Conservation (phyloP, 2,113 vertebrate genomes). For the Hippocampus comes region DNA sequence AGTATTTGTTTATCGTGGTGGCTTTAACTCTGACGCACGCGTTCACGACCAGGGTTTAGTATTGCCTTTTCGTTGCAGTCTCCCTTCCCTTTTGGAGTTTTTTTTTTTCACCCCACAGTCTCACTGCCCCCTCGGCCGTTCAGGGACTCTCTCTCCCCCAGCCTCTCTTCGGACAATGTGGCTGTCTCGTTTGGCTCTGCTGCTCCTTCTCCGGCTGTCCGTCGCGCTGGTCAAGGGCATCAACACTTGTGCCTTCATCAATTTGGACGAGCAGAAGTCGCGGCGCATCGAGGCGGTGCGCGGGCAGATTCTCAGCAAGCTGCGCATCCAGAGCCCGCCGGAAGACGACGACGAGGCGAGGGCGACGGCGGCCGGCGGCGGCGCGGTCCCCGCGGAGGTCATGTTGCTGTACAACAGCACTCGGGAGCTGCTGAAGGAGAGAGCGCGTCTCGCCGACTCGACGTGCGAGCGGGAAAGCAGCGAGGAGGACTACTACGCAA, state of each 20-base stretch:
- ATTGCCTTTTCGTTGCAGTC: neutral
- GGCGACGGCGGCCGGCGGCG: slow-evolving; percentile 48
- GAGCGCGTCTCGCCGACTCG: slow-evolving; percentile 67
- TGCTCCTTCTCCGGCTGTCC: slow-evolving; percentile 84
- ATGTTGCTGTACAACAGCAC: slow-evolving; percentile 98
- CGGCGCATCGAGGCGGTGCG: slow-evolving; percentile 98
- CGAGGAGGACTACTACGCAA: slow-evolving; percentile 97
- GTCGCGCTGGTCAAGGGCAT: slow-evolving; percentile 80
- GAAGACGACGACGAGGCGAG: slow-evolving; percentile 74
- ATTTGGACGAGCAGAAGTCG: slow-evolving; percentile 95
- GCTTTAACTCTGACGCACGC: slow-evolving; percentile 1
- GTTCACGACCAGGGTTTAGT: neutral
- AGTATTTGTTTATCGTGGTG: neutral
- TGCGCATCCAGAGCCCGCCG: slow-evolving; percentile 92
- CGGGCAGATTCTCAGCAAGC: slow-evolving; percentile 97
- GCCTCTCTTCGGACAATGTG: slow-evolving; percentile 54
- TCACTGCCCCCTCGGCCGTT: neutral
- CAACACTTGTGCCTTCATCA: slow-evolving; percentile 94
- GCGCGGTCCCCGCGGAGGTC: slow-evolving; percentile 87
- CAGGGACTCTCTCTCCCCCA: neutral
- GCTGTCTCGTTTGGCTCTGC: slow-evolving; percentile 66
- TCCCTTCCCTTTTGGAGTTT: neutral
- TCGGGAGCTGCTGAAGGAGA: slow-evolving; percentile 92
- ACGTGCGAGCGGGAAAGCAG: slow-evolving; percentile 93
- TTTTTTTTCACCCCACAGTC: slow-evolving; percentile 1